Percentiles rank a stretch among this genome's conserved stretches.
Conservation (phyloP, 2,113 vertebrate species). For the Perca flavescens region DNA sequence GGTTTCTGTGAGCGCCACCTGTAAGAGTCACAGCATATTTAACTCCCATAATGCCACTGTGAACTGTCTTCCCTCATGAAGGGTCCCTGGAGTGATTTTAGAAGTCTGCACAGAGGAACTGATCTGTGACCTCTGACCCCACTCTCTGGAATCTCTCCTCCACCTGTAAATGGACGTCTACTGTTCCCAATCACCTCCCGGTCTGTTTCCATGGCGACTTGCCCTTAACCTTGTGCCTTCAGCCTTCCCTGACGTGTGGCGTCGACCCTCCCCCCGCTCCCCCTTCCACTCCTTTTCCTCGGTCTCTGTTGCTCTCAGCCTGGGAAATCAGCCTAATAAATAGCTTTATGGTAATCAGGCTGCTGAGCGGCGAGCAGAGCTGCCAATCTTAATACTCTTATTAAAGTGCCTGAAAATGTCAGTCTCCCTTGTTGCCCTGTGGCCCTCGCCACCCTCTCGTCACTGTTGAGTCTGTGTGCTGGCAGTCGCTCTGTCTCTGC, state of each 20-base stretch:
- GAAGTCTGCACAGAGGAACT: conserved; percentile 9
- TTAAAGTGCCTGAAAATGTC: conserved; percentile 68
- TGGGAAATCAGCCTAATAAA: conserved; percentile 88
- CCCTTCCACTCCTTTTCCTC: background rate
- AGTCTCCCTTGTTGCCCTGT: conserved; percentile 44
- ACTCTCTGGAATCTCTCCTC: conserved; percentile 1
- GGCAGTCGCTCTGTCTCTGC: background rate
- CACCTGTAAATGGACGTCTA: conserved; percentile 70
- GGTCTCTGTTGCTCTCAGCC: conserved; percentile 73
- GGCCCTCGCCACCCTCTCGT: conserved; percentile 11
- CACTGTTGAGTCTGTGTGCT: background rate
- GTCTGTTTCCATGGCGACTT: conserved; percentile 79
- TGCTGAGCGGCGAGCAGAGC: conserved; percentile 71
- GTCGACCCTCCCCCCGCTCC: background rate
- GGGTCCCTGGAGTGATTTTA: conserved; percentile 15
- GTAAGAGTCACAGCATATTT: conserved; percentile 38
- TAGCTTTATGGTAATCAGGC: conserved; percentile 88
- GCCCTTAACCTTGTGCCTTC: conserved; percentile 64
- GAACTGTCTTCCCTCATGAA: background rate
- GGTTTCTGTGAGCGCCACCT: conserved; percentile 23
- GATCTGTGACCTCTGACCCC: conserved; percentile 45
- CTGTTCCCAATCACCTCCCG: conserved; percentile 66
- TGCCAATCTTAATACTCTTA: conserved; percentile 88
- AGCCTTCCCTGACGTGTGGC: conserved; percentile 24
- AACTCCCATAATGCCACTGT: background rate